These are phyloP conservation scores for Saxicola maurus DNA, from an alignment of 2,797 vertebrate genomes.

Conservation along the genomic window DNA sequence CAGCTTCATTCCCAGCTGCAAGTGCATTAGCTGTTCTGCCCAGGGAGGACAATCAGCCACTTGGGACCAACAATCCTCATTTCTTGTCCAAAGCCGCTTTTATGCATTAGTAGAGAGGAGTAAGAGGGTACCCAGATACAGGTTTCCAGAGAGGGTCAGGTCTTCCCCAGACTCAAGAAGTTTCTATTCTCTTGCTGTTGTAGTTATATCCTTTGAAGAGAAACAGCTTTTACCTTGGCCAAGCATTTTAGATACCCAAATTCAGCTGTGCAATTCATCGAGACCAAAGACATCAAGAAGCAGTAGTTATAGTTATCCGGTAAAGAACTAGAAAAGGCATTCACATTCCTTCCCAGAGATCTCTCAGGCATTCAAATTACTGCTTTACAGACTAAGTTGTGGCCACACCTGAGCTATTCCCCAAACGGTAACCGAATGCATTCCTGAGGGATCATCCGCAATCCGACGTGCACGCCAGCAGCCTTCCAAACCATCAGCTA, in stretches of 20 bases:
- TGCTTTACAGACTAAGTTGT: not conserved
- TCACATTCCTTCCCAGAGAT: not conserved
- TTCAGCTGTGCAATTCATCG: not conserved
- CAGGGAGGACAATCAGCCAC: not conserved
- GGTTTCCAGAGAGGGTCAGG: not conserved
- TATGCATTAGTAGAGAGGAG: not conserved
- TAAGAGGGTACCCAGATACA: not conserved
- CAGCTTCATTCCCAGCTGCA: not conserved
- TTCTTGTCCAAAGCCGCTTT: not conserved
- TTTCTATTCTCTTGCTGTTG: not conserved
- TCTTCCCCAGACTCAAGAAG: not conserved
- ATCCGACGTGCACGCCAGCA: not conserved
- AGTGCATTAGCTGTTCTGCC: not conserved
- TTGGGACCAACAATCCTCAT: fast-evolving
- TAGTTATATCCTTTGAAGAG: not conserved
- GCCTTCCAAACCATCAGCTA: not conserved
- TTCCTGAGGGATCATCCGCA: not conserved
- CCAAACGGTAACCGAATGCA: not conserved
- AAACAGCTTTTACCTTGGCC: not conserved
- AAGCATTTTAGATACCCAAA: not conserved
- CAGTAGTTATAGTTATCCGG: not conserved
- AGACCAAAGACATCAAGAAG: not conserved
- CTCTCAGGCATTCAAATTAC: slow-evolving; percentile 21
- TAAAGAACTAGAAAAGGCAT: not conserved
- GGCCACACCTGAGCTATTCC: slow-evolving; percentile 35